Conservation (phyloP, 2,888 invertebrate genomes). For the Eristalinus aeneus region DNA sequence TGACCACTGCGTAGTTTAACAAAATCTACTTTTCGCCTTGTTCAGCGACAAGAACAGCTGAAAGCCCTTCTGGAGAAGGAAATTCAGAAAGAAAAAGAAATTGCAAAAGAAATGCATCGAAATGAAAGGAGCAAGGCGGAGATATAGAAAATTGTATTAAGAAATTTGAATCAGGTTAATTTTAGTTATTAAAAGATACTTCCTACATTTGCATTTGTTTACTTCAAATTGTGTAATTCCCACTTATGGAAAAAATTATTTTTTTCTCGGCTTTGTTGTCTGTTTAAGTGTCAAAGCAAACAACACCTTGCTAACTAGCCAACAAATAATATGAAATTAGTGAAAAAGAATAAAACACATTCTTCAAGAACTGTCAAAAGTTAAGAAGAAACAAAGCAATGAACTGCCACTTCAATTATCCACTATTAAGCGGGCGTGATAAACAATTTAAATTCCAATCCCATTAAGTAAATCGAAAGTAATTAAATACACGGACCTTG, state of each 20-base stretch:
- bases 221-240: no score
- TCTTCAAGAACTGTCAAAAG: no score
- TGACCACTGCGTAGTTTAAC: not conserved
- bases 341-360: not conserved
- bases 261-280: no score
- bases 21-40: not conserved
- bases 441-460: constrained; percentile 5
- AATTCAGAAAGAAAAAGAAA: not conserved
- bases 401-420: not conserved
- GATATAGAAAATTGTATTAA: not conserved
- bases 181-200: no score
- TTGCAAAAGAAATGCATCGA: constrained; percentile 1
- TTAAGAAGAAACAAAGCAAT: not conserved
- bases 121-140: not conserved
- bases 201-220: no score
- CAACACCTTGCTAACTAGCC: not conserved
- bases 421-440: not conserved
- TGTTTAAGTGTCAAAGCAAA: not conserved
- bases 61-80: not conserved
- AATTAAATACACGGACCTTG: not conserved
- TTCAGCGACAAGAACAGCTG: constrained; percentile 32
- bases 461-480: not conserved
- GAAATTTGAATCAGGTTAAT: not conserved
- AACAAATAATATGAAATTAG: not conserved
- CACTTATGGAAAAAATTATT: no score